Base-by-base conservation (phyloP, 2,888 invertebrate genomes). In the Parascotia fuliginaria region DNA sequence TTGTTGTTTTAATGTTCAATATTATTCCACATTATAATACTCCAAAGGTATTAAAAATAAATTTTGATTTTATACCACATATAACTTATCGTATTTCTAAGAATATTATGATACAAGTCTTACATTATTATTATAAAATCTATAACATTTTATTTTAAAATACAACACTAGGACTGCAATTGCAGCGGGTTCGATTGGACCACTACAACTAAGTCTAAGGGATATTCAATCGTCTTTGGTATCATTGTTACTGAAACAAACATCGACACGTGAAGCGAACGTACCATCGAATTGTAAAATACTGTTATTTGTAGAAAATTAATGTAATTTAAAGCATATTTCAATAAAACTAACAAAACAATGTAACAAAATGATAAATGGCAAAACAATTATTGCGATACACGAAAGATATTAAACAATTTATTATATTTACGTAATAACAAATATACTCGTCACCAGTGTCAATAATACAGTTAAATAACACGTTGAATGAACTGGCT, bases 151-250 rank as follows among this genome's bases (percentile, higher is more conserved):
- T 82, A 82, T 60, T 63, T 67, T 58, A 82, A 83, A 81, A 83
- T 84, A 87, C 78, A 87, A 84, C 75, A 76, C 81, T 83, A 86
- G 68, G 77, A 72, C 77, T 71, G 78, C 61, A 70, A 74, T 64
- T 65, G 78, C 66, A 82, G 80, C 68, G 77, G 70, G 57, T 66
- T 70, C 60, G 61, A 73, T 60, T 48, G 31, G 41, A 60, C 75
- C 81, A 73, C 80, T 76, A 75, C 81, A 76, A 76, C 71, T 75
- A 77, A 85, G 79, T 73, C 83, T 85, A 82, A 76, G 83, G 87
- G 91, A 90, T 90, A 90, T 89, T 91, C 90, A 85, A 90, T 84
- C 83, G 85, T 92, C 92, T 92, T 92, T 92, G 92, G 92, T 92
- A 92, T 92, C 81, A 89, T 84, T 84, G 83, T 86, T 86, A 87